Evolutionary conservation across 2,888 invertebrate genomes (phyloP), one percentile per base, ranked within the genome.

Genomic region (Tachina grossa): DNA sequence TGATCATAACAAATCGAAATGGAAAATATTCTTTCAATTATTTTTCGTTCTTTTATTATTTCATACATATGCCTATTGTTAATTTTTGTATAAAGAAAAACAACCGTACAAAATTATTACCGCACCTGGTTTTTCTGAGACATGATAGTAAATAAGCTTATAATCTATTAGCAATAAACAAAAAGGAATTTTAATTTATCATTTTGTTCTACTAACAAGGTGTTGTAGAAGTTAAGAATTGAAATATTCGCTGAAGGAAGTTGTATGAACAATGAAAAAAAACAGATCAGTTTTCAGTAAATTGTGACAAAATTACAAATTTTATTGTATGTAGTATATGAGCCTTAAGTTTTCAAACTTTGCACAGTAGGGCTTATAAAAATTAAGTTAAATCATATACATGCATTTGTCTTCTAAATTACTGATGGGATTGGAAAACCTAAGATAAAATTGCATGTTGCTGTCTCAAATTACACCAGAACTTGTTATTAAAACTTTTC

Each of bases 101-200:
- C 22, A 31, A 57, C 39, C 51, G n/a, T 47, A 79, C 14, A 47
- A 65, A 72, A 72, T 72, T 80, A 68, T 61, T 61, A 72, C 80
- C 84, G 77, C 84, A 84, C 84, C 84, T 84, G 84, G 81, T 63
- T 81, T 72, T 72, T 71, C 31, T 81, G 61, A 77, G 61, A 77
- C 66, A 81, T 69, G n/a, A 45, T 39, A 41, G 49, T 68, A 66
- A 61, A 61, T 53, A 65, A 65, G 39, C 22, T 55, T 72, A 66
- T n/a, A 53, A 57, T 45, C 59, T 41, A 59, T 68, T 59, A 39
- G 14, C 13, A 79, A 72, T 63, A 65, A 71, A 9, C 69, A 43
- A 22, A 45, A 55, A 72, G 9, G 39, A 59, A 59, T 47, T 63
- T 72, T 63, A 39, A 51, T 75, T 75, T 55, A 41, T 22, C 41